Conservation (phyloP, 2,797 vertebrate genomes). For the Eulemur mongoz region DNA sequence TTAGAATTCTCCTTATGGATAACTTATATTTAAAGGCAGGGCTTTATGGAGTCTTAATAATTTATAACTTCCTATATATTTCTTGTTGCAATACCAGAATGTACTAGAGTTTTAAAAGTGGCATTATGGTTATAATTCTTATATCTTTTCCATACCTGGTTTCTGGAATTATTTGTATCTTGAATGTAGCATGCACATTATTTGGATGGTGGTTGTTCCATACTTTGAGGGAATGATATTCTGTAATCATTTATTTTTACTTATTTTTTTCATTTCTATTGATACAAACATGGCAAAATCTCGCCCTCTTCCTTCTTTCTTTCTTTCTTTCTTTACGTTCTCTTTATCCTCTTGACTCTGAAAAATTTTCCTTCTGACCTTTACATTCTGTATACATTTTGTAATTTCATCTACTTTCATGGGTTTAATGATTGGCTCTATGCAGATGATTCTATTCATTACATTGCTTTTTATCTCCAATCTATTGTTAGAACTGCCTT, state of each 20-base stretch:
- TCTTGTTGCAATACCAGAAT: neutral
- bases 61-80: neutral
- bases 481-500: neutral
- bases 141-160: neutral
- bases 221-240: neutral
- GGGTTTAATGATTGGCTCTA: neutral
- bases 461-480: neutral
- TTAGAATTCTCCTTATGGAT: neutral
- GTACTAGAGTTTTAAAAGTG: neutral
- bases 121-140: neutral
- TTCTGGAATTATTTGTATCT: conserved; percentile 6
- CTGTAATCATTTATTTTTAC: neutral
- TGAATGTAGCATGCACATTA: neutral
- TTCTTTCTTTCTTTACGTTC: neutral
- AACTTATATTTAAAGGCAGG: neutral
- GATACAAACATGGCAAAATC: neutral
- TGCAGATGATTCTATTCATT: neutral
- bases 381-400: neutral
- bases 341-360: neutral
- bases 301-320: neutral
- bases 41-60: neutral
- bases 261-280: neutral
- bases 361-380: neutral
- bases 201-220: neutral
- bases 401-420: neutral